Evolutionary conservation across 2,888 invertebrate genomes (phyloP), one percentile per base, ranked within the genome.

Genomic region (Cartodere bifasciata): DNA sequence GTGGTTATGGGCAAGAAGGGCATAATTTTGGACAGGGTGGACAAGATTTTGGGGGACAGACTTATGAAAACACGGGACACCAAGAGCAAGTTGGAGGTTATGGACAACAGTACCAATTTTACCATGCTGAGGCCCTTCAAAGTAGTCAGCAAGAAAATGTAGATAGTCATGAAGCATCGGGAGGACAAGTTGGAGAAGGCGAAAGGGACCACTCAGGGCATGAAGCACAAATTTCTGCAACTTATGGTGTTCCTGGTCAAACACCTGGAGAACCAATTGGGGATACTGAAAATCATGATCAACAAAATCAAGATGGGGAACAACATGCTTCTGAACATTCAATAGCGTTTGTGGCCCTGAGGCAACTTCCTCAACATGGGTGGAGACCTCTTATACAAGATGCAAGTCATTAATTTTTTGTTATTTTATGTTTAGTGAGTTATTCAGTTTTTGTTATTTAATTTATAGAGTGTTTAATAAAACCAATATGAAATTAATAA

Each of bases 141-240:
- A n/a, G n/a, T n/a, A 15, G 11, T 21, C 14, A 21, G 6, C 3
- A n/a, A 15, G 21, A 31, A 32, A 32, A 21, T 28, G 29, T 11
- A 22, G 13, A 16, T 24, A 12, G 10, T 26, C n/a, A n/a, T n/a
- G n/a, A n/a, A n/a, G n/a, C n/a, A n/a, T n/a, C 24, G 12, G 24
- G 25, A 9, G 12, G 20, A 9, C 39, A 40, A 34, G 38, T 35
- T 15, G 23, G 32, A 9, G 38, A 37, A 26, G 35, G 40, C 10
- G 37, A 31, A 15, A 38, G 34, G 4, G 38, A 41, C n/a, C n/a
- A n/a, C n/a, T n/a, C n/a, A 16, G 35, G 30, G 9, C 38, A 34
- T 10, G 33, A 37, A 15, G 16, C 28, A 38, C 35, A 29, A 32
- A 25, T 26, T 31, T 35, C 13, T 16, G 4, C 7, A 25, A 38